Evolutionary conservation across 1,140 invertebrate genomes (phyloP).

Genomic region (Zaprionus lachaisei): DNA sequence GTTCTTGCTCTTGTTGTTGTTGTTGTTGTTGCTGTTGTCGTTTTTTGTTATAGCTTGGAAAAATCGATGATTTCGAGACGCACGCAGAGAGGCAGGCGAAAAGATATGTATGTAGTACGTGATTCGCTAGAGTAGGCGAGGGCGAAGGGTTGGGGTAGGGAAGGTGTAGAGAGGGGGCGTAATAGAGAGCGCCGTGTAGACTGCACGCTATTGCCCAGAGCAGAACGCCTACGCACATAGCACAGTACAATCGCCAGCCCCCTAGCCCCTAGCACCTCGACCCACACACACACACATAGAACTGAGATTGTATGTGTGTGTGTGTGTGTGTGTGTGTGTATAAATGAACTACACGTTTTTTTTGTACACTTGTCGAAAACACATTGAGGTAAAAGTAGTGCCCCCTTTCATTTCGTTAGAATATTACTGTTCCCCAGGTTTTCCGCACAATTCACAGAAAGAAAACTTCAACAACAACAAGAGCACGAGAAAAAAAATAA

Average conservation of each 20-base stretch:
- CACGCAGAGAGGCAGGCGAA: conserved; percentile 32
- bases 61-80: conserved; percentile 66
- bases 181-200: conserved; percentile 32
- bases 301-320: no score
- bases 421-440: neutral
- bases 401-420: neutral
- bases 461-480: conserved; percentile 13
- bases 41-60: conserved; percentile 43
- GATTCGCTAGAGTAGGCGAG: neutral
- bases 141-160: neutral
- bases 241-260: conserved; percentile 14
- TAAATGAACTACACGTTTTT: conserved; percentile 40
- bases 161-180: neutral
- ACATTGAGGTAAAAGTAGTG: conserved; percentile 13
- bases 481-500: conserved; percentile 16
- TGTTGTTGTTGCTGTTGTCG: neutral
- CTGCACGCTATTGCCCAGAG: conserved; percentile 29
- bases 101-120: conserved; percentile 20
- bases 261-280: conserved; percentile 3
- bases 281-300: conserved; percentile 16
- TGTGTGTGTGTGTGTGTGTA: neutral
- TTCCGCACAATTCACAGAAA: conserved; percentile 5
- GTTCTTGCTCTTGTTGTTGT: conserved; percentile 7
- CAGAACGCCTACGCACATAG: conserved; percentile 44
- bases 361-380: conserved; percentile 21